Evolutionary conservation across 2,888 invertebrate genomes (phyloP).

Genomic region (Romanomermis culicivorax): DNA sequence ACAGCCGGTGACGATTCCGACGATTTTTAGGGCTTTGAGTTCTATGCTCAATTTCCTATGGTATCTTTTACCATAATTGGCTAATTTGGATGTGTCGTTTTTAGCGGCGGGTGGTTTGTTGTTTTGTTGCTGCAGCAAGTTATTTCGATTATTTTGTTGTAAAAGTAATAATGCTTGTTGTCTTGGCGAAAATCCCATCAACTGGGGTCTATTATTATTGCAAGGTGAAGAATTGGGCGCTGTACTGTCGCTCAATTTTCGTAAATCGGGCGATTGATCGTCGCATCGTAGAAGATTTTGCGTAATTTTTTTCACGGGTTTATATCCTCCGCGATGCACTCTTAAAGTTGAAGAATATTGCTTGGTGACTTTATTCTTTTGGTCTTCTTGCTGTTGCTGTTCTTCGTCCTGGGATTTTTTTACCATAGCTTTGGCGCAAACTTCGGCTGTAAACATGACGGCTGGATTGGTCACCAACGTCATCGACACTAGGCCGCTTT

Average conservation of each 20-base stretch:
- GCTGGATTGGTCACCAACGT: neutral
- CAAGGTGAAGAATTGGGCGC: neutral
- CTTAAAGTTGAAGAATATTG: neutral
- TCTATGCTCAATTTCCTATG: neutral
- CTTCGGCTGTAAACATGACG: neutral
- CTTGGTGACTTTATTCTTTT: neutral
- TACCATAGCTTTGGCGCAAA: neutral
- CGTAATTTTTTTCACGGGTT: neutral
- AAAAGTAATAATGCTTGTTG: neutral
- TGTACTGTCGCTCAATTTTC: neutral
- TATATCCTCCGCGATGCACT: slow-evolving; percentile 1
- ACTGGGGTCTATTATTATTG: no score
- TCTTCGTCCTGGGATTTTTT: neutral
- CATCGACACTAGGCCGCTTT: neutral
- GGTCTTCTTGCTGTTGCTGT: neutral
- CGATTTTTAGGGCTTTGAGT: slow-evolving; percentile 3
- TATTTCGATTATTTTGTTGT: neutral
- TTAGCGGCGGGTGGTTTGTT: neutral
- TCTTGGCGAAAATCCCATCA: neutral
- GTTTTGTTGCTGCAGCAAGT: neutral
- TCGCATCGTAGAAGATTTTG: neutral
- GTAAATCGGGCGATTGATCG: neutral
- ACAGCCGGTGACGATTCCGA: slow-evolving; percentile 3
- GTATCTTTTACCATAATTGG: neutral
- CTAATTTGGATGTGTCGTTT: neutral